Conservation (phyloP, 2,888 invertebrate genomes). For the Netelia inedita region DNA sequence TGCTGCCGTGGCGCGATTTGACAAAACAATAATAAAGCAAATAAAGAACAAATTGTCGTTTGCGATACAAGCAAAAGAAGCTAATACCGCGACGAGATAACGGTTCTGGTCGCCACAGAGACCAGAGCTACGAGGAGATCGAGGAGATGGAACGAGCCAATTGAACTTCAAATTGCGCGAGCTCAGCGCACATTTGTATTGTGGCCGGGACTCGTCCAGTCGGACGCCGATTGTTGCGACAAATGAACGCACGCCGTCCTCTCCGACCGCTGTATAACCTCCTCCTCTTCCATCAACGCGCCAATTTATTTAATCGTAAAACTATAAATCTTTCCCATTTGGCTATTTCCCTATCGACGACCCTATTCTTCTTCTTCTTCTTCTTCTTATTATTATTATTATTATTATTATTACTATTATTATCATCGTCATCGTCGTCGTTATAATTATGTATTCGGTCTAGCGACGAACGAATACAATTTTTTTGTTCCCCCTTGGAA, state of each 20-base stretch:
- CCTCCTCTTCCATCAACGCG: neutral
- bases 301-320: neutral
- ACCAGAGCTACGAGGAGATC: neutral
- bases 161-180: constrained; percentile 39
- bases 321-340: neutral
- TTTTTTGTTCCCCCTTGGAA: no score
- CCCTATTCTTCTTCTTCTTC: no score
- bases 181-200: neutral
- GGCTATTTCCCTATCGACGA: neutral
- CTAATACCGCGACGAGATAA: constrained; percentile 19
- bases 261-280: neutral
- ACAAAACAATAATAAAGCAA: neutral
- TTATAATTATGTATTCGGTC: no score
- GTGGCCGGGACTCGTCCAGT: neutral
- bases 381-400: neutral
- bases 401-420: neutral
- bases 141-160: neutral
- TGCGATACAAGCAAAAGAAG: constrained; percentile 28
- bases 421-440: no score
- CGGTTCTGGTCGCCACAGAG: constrained; percentile 24
- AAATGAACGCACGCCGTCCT: neutral
- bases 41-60: constrained; percentile 29
- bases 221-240: neutral
- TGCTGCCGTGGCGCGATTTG: constrained; percentile 8
- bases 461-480: no score